Evolutionary conservation across 2,797 vertebrate species (phyloP).

Genomic region (Botia kubotai): DNA sequence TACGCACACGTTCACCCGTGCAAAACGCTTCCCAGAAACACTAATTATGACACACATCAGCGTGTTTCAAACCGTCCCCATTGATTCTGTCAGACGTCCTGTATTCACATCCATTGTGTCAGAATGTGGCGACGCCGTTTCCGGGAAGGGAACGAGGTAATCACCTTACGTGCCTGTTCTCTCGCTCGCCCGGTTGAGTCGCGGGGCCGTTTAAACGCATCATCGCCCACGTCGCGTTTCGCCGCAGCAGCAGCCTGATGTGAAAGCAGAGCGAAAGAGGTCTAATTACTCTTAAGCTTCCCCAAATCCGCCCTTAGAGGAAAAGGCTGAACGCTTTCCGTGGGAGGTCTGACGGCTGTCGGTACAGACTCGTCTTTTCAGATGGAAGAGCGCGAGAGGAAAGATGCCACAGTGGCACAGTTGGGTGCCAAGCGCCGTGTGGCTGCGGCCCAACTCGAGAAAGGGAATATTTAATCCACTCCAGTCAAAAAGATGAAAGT

Average conservation of each 20-base stretch:
- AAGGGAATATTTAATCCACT: slow-evolving; percentile 46
- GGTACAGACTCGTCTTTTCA: slow-evolving; percentile 59
- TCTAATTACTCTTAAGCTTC: slow-evolving; percentile 70
- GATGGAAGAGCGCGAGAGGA: slow-evolving; percentile 38
- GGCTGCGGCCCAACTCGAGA: slow-evolving; percentile 60
- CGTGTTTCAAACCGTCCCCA: slow-evolving; percentile 20
- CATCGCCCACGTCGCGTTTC: slow-evolving; percentile 57
- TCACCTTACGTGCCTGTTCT: slow-evolving; percentile 30
- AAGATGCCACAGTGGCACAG: slow-evolving; percentile 62
- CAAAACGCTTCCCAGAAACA: slow-evolving; percentile 3
- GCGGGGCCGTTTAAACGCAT: slow-evolving; percentile 60
- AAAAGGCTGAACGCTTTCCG: slow-evolving; percentile 31
- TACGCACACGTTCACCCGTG: background rate
- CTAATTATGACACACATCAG: slow-evolving; percentile 16
- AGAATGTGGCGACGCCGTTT: slow-evolving; percentile 18
- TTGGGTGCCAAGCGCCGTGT: slow-evolving; percentile 60
- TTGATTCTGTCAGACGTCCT: slow-evolving; percentile 22
- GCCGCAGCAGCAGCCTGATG: slow-evolving; percentile 54
- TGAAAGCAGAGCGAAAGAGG: slow-evolving; percentile 55
- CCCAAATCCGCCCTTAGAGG: slow-evolving; percentile 67
- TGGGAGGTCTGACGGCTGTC: slow-evolving; percentile 68
- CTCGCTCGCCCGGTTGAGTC: slow-evolving; percentile 43
- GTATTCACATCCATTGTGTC: slow-evolving; percentile 32
- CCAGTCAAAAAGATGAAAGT: slow-evolving; percentile 35
- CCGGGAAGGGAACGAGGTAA: slow-evolving; percentile 37